Percentiles rank a stretch among this genome's conserved stretches.
Evolutionary conservation across 2,113 vertebrate species (phyloP).

Genomic region (Pipa parva): DNA sequence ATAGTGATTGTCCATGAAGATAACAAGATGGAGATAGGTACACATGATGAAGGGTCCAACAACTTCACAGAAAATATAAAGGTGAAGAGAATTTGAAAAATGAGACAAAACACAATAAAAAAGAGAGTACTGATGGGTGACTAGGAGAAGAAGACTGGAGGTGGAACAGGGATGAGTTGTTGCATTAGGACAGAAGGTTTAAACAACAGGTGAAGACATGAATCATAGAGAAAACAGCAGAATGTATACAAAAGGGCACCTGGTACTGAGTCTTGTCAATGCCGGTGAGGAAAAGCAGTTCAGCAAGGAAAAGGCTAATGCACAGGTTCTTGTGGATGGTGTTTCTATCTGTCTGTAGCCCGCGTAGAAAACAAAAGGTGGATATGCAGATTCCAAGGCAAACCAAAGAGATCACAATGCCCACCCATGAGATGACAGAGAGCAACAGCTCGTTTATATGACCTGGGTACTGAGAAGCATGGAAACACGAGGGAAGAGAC

Average conservation of each 20-base stretch:
- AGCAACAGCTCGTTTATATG: constrained; percentile 85
- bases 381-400: constrained; percentile 92
- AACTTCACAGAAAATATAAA: too few relatives aligned
- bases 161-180: too few relatives aligned
- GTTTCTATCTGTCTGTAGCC: constrained; percentile 87
- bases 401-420: constrained; percentile 88
- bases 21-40: too few relatives aligned
- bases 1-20: too few relatives aligned
- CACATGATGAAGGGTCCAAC: too few relatives aligned
- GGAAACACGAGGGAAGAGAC: not conserved
- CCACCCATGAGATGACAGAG: constrained; percentile 92
- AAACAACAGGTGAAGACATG: not conserved
- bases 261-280: constrained; percentile 93
- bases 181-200: too few relatives aligned
- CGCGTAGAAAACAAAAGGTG: constrained; percentile 91
- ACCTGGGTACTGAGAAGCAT: constrained; percentile 69
- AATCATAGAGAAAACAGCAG: not conserved
- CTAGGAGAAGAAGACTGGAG: too few relatives aligned
- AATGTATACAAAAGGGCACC: not conserved
- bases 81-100: too few relatives aligned
- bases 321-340: constrained; percentile 97
- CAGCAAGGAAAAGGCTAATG: constrained; percentile 91
- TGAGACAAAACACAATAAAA: too few relatives aligned
- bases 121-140: too few relatives aligned
- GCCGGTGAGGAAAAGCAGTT: constrained; percentile 91